Conservation (phyloP, 2,797 vertebrate genomes). For the Coluber constrictor region DNA sequence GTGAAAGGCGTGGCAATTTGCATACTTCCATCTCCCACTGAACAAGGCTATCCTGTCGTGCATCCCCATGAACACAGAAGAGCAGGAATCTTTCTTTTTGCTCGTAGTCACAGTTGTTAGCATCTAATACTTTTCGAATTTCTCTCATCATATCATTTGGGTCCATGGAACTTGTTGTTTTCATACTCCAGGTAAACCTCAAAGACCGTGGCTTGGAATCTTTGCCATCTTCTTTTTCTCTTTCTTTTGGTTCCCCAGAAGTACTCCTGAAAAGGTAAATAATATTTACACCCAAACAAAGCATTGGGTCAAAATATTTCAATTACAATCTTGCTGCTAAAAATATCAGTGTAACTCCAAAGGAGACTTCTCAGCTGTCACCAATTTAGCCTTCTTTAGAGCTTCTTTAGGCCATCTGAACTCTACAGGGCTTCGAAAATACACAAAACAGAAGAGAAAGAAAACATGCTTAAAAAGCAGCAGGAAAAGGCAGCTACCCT, state of each 20-base stretch:
- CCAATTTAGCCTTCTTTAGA: conserved; percentile 53
- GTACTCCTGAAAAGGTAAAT: conserved; percentile 73
- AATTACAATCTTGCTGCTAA: conserved; percentile 40
- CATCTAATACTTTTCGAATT: conserved; percentile 94
- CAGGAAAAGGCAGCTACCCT: conserved; percentile 53
- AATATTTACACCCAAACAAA: conserved; percentile 10
- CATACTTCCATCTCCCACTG: conserved; percentile 99
- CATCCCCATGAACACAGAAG: conserved; percentile 94
- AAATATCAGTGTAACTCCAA: conserved; percentile 31
- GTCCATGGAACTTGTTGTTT: conserved; percentile 98
- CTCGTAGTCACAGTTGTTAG: conserved; percentile 96
- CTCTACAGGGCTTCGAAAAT: conserved; percentile 49
- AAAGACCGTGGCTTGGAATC: conserved; percentile 88
- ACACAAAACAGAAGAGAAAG: conserved; percentile 26
- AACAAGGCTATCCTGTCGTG: conserved; percentile 92
- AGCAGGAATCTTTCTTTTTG: conserved; percentile 96
- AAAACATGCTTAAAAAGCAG: conserved; percentile 57
- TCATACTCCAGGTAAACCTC: conserved; percentile 98
- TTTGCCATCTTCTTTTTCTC: conserved; percentile 79
- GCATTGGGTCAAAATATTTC: conserved; percentile 13
- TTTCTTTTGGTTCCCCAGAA: conserved; percentile 86
- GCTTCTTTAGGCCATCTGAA: conserved; percentile 38
- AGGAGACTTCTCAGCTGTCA: conserved; percentile 49
- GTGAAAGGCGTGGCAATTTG: conserved; percentile 93
- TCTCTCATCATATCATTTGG: conserved; percentile 96